Conservation (phyloP, 1,140 invertebrate species). For the Apis mellifera region DNA sequence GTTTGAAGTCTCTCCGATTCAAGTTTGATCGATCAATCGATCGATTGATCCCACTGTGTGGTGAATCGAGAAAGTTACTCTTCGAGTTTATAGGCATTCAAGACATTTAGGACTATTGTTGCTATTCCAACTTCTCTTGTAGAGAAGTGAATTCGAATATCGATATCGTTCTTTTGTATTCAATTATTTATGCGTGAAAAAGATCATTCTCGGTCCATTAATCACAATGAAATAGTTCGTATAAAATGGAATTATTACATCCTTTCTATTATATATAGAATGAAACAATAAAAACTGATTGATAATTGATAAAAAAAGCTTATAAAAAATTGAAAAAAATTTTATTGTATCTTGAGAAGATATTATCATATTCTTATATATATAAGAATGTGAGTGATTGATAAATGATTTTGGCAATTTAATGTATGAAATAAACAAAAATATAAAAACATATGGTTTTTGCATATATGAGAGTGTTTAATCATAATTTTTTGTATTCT, state of each 20-base stretch:
- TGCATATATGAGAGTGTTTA: too few relatives aligned
- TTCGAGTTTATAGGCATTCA: background rate
- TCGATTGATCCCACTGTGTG: constrained; percentile 14
- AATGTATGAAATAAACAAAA: too few relatives aligned
- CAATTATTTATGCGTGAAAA: constrained; percentile 8
- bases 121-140: background rate
- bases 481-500: too few relatives aligned
- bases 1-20: constrained; percentile 43
- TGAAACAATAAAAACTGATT: background rate
- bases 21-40: constrained; percentile 46
- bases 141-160: background rate
- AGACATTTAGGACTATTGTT: background rate
- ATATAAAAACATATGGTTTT: too few relatives aligned
- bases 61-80: constrained; percentile 44
- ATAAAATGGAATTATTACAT: background rate
- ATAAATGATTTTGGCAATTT: too few relatives aligned
- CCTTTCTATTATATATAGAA: background rate
- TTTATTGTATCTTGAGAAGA: background rate
- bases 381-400: background rate
- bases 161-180: background rate
- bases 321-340: background rate
- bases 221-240: background rate
- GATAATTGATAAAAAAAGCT: background rate
- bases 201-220: background rate
- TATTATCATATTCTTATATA: background rate